These are phyloP conservation scores for Colossoma macropomum DNA, from an alignment of 2,113 vertebrate genomes.

Conservation along the genomic window DNA sequence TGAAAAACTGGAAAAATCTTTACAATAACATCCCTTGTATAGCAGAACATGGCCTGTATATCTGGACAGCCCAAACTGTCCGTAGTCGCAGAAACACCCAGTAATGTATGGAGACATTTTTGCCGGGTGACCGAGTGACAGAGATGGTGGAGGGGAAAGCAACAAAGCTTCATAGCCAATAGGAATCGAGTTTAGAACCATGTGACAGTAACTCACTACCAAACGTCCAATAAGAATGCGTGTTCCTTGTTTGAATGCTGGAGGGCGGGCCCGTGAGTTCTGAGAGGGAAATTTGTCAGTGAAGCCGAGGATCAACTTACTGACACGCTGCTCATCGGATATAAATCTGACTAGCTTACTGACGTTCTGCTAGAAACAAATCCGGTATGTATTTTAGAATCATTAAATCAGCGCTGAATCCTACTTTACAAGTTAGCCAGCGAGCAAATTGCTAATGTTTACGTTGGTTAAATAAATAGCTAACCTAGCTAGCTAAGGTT, in stretches of 20 bases:
- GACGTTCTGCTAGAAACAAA: neutral
- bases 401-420: neutral
- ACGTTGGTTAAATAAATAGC: neutral
- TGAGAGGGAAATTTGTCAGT: slow-evolving; percentile 46
- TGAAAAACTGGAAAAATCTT: no score
- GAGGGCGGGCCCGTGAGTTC: slow-evolving; percentile 12
- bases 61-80: no score
- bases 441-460: neutral
- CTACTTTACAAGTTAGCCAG: neutral
- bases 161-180: neutral
- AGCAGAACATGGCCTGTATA: no score
- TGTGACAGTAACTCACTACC: neutral
- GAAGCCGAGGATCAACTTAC: neutral
- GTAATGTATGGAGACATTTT: no score
- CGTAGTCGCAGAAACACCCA: no score
- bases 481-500: neutral
- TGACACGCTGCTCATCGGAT: neutral
- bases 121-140: no score
- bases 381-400: slow-evolving; percentile 1
- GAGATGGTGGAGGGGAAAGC: neutral
- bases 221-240: slow-evolving; percentile 19
- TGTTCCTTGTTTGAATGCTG: slow-evolving; percentile 28
- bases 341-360: neutral
- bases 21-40: no score
- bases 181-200: neutral